These are phyloP conservation scores for Bolinopsis microptera DNA, from an alignment of 37 sponge, comb jelly and placozoan genomes.

Conservation along the genomic window DNA sequence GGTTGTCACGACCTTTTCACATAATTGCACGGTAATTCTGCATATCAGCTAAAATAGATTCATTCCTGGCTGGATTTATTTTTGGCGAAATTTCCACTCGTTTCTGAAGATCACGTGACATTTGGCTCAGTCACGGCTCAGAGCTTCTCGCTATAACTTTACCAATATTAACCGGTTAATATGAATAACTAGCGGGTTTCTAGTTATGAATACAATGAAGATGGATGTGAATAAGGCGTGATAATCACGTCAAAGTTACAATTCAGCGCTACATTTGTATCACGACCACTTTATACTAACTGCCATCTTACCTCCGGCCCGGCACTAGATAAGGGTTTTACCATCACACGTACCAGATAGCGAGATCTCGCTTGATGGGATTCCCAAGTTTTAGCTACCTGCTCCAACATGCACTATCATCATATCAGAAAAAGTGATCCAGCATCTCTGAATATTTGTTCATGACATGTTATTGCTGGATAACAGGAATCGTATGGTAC, in stretches of 20 bases:
- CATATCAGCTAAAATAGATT: background rate
- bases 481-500: background rate
- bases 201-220: too few relatives aligned
- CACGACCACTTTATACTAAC: background rate
- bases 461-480: background rate
- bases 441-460: background rate
- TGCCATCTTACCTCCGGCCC: background rate
- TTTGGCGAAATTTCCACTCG: background rate
- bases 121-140: background rate
- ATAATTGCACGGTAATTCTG: background rate
- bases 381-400: background rate
- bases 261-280: background rate
- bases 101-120: background rate
- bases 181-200: too few relatives aligned
- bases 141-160: background rate
- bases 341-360: background rate
- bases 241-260: background rate
- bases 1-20: background rate
- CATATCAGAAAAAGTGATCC: background rate
- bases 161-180: background rate
- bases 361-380: background rate
- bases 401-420: background rate
- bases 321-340: background rate
- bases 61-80: background rate
- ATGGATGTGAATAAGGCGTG: background rate